Percentiles rank a stretch among this genome's conserved stretches.
Evolutionary conservation across 2,888 invertebrate species (phyloP).

Genomic region (Onthophagus sagittarius): DNA sequence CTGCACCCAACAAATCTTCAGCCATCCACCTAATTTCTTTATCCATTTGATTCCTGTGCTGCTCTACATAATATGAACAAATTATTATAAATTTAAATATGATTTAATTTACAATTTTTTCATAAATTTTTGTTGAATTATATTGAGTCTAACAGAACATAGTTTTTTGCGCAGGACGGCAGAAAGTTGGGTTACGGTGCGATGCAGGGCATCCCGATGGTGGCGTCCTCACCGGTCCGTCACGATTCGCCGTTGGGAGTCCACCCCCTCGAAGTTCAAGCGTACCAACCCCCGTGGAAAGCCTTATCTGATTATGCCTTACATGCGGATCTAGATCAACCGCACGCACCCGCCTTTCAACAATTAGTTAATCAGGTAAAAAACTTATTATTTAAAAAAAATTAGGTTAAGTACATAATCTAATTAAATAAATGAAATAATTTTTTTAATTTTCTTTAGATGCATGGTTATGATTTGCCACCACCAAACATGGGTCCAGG

Average conservation of each 20-base stretch:
- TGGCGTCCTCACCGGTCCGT: conserved; percentile 89
- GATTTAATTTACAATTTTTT: too few species aligned
- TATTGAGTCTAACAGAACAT: conserved; percentile 44
- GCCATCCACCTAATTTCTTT: too few species aligned
- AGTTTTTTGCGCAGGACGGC: conserved; percentile 75
- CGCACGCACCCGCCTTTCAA: conserved; percentile 88
- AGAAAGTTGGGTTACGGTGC: conserved; percentile 89
- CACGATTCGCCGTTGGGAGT: conserved; percentile 85
- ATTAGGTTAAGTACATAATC: background rate
- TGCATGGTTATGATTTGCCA: conserved; percentile 84
- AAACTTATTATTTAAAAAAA: conserved; percentile 5
- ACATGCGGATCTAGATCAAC: conserved; percentile 87
- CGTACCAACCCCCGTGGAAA: conserved; percentile 98
- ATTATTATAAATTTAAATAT: too few species aligned
- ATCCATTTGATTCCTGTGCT: too few species aligned
- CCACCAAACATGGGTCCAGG: conserved; percentile 51
- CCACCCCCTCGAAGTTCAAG: conserved; percentile 83
- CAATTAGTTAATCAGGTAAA: conserved; percentile 92
- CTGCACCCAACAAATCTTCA: too few species aligned
- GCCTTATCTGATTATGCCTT: conserved; percentile 93
- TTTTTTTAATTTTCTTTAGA: conserved; percentile 53
- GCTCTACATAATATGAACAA: too few species aligned
- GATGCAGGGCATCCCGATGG: conserved; percentile 97
- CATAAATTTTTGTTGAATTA: background rate
- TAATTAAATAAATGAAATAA: too few species aligned